Evolutionary conservation across 2,797 vertebrate genomes (phyloP).

Genomic region (Echiichthys vipera): DNA sequence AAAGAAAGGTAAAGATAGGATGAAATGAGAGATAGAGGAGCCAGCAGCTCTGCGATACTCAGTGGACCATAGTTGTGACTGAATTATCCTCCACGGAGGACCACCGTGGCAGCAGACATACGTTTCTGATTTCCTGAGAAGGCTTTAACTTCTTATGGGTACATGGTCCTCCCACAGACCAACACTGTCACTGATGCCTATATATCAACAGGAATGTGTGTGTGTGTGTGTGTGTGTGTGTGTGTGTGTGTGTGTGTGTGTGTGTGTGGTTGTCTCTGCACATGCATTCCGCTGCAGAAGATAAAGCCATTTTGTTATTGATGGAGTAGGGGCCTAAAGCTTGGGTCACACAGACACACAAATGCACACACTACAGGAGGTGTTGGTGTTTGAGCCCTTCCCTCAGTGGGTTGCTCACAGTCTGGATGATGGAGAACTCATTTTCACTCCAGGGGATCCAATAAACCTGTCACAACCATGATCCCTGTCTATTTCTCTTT

Average conservation of each 20-base stretch:
- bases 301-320: conserved; percentile 76
- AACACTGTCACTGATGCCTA: conserved; percentile 85
- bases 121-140: conserved; percentile 91
- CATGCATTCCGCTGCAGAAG: conserved; percentile 49
- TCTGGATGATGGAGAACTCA: conserved; percentile 67
- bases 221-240: conserved; percentile 39
- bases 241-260: conserved; percentile 37
- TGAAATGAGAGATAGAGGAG: conserved; percentile 42
- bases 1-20: conserved; percentile 7
- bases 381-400: conserved; percentile 73
- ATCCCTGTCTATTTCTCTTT: conserved; percentile 47
- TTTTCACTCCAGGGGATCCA: conserved; percentile 79
- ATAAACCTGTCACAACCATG: conserved; percentile 80
- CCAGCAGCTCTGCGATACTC: conserved; percentile 35
- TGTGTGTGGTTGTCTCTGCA: conserved; percentile 12
- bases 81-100: conserved; percentile 85
- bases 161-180: conserved; percentile 88
- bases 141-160: conserved; percentile 91
- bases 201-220: conserved; percentile 79
- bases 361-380: conserved; percentile 50
- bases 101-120: conserved; percentile 91
- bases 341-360: conserved; percentile 54
- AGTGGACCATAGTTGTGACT: conserved; percentile 59
- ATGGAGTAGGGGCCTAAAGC: conserved; percentile 65
- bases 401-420: conserved; percentile 53